Base-by-base conservation (phyloP, 1,140 invertebrate species). In the Riptortus pedestris region DNA sequence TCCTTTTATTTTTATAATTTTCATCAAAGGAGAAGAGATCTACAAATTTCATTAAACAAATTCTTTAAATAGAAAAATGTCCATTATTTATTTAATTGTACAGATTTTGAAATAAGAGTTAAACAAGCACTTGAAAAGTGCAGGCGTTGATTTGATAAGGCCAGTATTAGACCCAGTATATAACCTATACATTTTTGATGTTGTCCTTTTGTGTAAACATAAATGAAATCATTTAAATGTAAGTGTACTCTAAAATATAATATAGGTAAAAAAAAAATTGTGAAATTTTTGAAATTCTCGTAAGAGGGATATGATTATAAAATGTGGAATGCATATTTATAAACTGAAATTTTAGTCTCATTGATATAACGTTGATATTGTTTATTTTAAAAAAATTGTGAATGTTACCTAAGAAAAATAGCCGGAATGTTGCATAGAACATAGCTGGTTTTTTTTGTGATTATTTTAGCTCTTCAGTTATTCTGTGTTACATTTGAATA, bases 361-460 rank as follows among this genome's bases (percentile, higher is more conserved):
- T 2, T 38, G 31, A 38, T 38, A 7, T 5, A 7, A 38, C 31
- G 14, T 5, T 7, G 5, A 38, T 38, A 7, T 14, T 14, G 5
- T 14, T 14, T 55, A 55, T 55, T 16, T 26, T 55, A 16, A 55
- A 22, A 24, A 26, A 24, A 26, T 55, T 27, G 24, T 9, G 22
- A 24, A 18, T 55, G 24, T 24, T 24, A 24, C 24, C 51, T 55
- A 14, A 12, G 2, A 1, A 24, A 14, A 16, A 22, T 20, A 57
- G 14, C 27, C 16, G 18, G 16, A 24, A n/a, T 22, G 5, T 47
- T 33, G 20, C 51, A 60, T 57, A 38, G 16, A 11, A 16, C 26
- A 59, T 31, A 24, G 20, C 31, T 7, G 14, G 31, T 38, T 65
- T 24, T 60, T 20, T 65, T 65, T 65, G 31, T 64, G 38, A 65